Evolutionary conservation across 2,797 vertebrate genomes (phyloP).

Genomic region (Microctenopoma lineatum): DNA sequence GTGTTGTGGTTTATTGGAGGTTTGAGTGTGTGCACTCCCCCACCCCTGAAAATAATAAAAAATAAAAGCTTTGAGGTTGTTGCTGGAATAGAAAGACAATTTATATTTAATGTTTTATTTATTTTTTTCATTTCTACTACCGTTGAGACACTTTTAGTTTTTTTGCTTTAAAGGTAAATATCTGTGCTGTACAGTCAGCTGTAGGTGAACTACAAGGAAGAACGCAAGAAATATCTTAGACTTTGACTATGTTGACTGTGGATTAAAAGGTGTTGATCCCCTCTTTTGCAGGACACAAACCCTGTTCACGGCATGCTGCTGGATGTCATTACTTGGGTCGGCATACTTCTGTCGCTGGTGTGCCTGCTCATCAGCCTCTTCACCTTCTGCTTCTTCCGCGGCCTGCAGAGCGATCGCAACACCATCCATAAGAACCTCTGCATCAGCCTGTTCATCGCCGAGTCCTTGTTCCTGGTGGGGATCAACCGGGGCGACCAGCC

Average conservation of each 20-base stretch:
- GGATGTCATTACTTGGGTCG: conserved; percentile 98
- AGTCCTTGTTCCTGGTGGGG: conserved; percentile 96
- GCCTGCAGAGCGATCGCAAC: conserved; percentile 97
- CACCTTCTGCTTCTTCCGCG: conserved; percentile 99
- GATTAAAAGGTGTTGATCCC: background rate
- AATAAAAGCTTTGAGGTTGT: conserved; percentile 39
- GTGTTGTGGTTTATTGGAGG: conserved; percentile 45
- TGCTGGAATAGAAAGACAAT: conserved; percentile 1
- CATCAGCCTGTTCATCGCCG: conserved; percentile 95
- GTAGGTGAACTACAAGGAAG: background rate
- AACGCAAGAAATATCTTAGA: background rate
- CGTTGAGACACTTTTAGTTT: background rate
- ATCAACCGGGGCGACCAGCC: conserved; percentile 97
- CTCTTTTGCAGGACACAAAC: conserved; percentile 85
- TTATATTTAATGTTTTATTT: conserved; percentile 12
- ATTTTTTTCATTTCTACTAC: conserved; percentile 10
- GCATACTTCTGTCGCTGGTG: conserved; percentile 96
- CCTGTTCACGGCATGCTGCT: conserved; percentile 94
- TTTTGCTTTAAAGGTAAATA: conserved; percentile 10
- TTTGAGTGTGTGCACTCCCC: conserved; percentile 36
- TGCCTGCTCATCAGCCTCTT: conserved; percentile 99
- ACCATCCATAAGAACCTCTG: conserved; percentile 99
- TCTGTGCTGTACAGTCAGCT: background rate
- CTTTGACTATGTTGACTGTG: background rate
- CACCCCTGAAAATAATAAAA: conserved; percentile 3